Conservation (phyloP, 1,140 invertebrate species). For the Diachasma alloeum region DNA sequence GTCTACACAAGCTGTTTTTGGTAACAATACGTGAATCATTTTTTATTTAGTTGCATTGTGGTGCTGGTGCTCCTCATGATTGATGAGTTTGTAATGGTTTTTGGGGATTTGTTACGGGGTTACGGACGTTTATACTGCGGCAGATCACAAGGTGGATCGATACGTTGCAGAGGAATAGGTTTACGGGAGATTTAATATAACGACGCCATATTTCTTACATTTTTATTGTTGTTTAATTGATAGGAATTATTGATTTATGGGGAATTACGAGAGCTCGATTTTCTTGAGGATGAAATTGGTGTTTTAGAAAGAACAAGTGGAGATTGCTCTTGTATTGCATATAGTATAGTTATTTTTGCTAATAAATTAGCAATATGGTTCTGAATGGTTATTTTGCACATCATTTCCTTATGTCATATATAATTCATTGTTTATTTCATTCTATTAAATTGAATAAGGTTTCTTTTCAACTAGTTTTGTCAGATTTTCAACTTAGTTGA, state of each 20-base stretch:
- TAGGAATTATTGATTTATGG: background rate
- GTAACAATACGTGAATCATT: constrained; percentile 48
- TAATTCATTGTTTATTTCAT: too few relatives aligned
- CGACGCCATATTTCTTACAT: background rate
- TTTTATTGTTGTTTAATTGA: background rate
- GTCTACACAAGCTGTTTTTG: constrained; percentile 67
- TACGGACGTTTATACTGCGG: constrained; percentile 45
- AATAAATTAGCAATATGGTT: too few relatives aligned
- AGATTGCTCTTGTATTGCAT: too few relatives aligned
- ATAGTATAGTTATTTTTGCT: too few relatives aligned
- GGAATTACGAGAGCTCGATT: background rate
- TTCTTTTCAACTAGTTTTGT: too few relatives aligned
- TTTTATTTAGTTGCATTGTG: background rate
- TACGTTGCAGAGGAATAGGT: constrained; percentile 41
- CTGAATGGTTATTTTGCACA: too few relatives aligned
- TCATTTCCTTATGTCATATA: too few relatives aligned
- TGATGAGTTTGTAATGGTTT: background rate
- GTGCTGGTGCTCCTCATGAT: background rate
- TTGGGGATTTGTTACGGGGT: constrained; percentile 5
- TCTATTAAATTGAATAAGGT: too few relatives aligned
- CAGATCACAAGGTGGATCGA: constrained; percentile 50
- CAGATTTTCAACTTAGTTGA: too few relatives aligned
- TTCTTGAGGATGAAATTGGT: background rate
- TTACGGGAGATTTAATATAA: background rate
- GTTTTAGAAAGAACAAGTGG: too few relatives aligned